Evolutionary conservation across 2,797 vertebrate genomes (phyloP).

Genomic region (Cynodonichthys magdalenae): DNA sequence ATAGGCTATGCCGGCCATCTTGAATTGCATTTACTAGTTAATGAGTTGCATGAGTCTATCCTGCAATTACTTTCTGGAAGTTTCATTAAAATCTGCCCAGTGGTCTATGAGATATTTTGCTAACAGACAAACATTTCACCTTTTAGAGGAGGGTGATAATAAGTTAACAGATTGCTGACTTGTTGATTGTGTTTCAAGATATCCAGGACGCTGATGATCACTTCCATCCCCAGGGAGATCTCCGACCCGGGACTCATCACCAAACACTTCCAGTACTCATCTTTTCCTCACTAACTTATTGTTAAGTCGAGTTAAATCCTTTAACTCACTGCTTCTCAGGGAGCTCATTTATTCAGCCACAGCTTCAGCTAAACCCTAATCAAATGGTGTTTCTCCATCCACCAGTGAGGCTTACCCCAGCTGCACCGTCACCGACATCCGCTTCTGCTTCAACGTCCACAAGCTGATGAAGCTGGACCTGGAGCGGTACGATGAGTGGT

Average conservation of each 20-base stretch:
- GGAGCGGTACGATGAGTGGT: constrained; percentile 83
- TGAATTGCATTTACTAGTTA: too few species aligned
- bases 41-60: too few species aligned
- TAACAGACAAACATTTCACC: too few species aligned
- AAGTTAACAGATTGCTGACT: too few species aligned
- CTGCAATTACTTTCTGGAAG: too few species aligned
- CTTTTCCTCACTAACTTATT: constrained; percentile 25
- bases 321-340: constrained; percentile 6
- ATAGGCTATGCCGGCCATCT: too few species aligned
- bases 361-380: neutral
- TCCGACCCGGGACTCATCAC: constrained; percentile 91
- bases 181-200: constrained; percentile 75
- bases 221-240: constrained; percentile 90
- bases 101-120: too few species aligned
- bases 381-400: neutral
- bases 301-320: constrained; percentile 21
- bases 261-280: constrained; percentile 94
- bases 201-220: constrained; percentile 93
- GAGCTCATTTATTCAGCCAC: neutral
- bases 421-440: constrained; percentile 91
- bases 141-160: too few species aligned
- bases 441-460: constrained; percentile 92
- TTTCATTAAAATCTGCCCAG: too few species aligned
- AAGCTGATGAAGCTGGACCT: constrained; percentile 91
- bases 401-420: constrained; percentile 95